phyloP scores from a whole-genome alignment of 2,113 vertebrate genomes.

The Glaucomys volans region DNA sequence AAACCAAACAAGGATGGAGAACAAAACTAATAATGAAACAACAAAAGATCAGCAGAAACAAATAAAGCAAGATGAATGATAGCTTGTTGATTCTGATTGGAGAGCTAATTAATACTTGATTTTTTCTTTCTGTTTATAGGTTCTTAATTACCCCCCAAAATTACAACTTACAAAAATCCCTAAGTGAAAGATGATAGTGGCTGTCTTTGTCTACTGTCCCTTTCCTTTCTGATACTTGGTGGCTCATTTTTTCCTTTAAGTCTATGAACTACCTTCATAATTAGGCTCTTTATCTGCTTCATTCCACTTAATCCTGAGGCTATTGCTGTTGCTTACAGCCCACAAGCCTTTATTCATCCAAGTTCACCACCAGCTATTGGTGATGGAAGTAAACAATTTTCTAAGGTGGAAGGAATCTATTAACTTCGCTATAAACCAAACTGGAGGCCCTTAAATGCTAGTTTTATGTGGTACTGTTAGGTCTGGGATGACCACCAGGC shows the following conservation, averaged over 20 bases:
- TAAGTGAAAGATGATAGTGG: neutral
- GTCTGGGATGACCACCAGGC: neutral
- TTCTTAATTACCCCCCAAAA: neutral
- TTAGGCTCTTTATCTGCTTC: neutral
- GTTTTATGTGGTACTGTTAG: neutral
- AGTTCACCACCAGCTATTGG: neutral
- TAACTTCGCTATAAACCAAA: neutral
- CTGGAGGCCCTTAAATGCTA: neutral
- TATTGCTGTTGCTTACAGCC: neutral
- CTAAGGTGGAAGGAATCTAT: neutral
- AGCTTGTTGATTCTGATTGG: neutral
- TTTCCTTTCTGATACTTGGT: neutral
- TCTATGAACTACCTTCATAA: neutral
- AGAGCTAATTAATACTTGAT: neutral
- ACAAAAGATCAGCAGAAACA: neutral
- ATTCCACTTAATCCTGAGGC: neutral
- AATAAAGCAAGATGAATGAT: neutral
- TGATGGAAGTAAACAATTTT: neutral
- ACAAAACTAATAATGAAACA: neutral
- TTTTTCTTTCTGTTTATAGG: neutral
- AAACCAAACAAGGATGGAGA: neutral
- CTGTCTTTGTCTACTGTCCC: neutral
- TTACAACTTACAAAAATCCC: neutral
- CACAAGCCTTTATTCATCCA: neutral
- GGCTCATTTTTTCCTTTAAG: conserved; percentile 38